Percentiles rank a stretch among this genome's conserved stretches.
Evolutionary conservation across 2,113 vertebrate species (phyloP).

Genomic region (Mixornis gularis): DNA sequence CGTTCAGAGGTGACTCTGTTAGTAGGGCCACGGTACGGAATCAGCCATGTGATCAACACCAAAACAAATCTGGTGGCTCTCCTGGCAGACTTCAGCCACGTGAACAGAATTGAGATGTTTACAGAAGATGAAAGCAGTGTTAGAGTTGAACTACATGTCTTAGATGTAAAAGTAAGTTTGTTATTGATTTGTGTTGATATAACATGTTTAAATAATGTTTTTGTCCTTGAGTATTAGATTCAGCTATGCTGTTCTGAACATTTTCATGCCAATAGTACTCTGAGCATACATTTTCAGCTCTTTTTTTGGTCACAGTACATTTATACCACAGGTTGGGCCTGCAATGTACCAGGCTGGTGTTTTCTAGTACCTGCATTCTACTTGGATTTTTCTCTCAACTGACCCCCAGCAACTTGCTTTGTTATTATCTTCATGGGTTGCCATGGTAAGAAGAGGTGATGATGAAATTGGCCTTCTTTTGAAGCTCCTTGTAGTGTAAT

Average conservation of each 20-base stretch:
- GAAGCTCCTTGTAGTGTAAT: background rate
- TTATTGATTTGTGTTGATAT: background rate
- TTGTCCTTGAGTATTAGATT: background rate
- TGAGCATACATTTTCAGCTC: background rate
- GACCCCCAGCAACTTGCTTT: background rate
- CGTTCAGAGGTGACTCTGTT: slow-evolving; percentile 93
- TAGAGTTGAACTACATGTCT: slow-evolving; percentile 92
- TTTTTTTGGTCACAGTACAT: background rate
- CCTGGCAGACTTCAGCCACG: slow-evolving; percentile 95
- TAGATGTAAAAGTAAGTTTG: slow-evolving; percentile 89
- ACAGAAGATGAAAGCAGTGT: slow-evolving; percentile 89
- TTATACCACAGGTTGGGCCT: background rate
- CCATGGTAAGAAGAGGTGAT: background rate
- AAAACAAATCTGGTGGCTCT: slow-evolving; percentile 96
- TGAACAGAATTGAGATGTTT: slow-evolving; percentile 98
- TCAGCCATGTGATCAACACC: slow-evolving; percentile 97
- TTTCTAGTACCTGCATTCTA: background rate
- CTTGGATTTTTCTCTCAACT: background rate
- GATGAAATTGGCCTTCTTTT: background rate
- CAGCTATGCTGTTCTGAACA: background rate
- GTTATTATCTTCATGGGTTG: background rate
- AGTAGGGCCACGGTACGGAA: slow-evolving; percentile 92
- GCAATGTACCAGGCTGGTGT: background rate
- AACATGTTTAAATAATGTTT: background rate
- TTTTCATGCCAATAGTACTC: background rate